Evolutionary conservation across 2,888 invertebrate species (phyloP), one percentile per base, ranked within the genome.

Genomic region (Dryobotodes eremita): DNA sequence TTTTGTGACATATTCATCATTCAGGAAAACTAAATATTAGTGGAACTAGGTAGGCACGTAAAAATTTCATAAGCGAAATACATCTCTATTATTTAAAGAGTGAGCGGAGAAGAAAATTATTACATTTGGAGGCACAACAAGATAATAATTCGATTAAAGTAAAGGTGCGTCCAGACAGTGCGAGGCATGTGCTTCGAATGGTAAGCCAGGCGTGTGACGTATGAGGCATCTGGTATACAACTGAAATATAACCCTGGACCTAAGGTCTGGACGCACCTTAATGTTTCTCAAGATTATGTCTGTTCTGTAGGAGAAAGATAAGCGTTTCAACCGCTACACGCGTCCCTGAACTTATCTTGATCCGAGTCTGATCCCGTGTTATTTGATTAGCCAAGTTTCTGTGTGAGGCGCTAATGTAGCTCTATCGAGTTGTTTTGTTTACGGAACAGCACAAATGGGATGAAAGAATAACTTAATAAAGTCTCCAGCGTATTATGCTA

Each of bases 311-410:
- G 31, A 36, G 46, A 10, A 7, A 13, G 4, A 17, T n/a, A 8
- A 59, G 53, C 70, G 72, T 61, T 50, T 68, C n/a, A 61, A 23
- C 62, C 31, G 68, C 46, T 20, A 0, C 50, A 26, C 71, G 62
- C 59, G 71, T 53, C 10, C 8, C 7, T 20, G 31, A 64, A 62
- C 77, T 85, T 80, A 82, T 77, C 72, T 83, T 50, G 79, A 85
- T 85, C 80, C 73, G 77, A 66, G 57, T 23, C 79, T 57, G 74
- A 77, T 77, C 71, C 78, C 57, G 62, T 77, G 80, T 80, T 79
- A 89, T 88, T 88, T 77, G 76, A 86, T 88, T 87, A 79, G 57
- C 71, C 36, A 88, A 88, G 79, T 88, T 88, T 81, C 81, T 77
- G 83, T 82, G 80, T 86, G 79, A 71, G 70, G 77, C 82, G 79